Evolutionary conservation across 2,888 invertebrate species (phyloP).

Genomic region (Apeira syringaria): DNA sequence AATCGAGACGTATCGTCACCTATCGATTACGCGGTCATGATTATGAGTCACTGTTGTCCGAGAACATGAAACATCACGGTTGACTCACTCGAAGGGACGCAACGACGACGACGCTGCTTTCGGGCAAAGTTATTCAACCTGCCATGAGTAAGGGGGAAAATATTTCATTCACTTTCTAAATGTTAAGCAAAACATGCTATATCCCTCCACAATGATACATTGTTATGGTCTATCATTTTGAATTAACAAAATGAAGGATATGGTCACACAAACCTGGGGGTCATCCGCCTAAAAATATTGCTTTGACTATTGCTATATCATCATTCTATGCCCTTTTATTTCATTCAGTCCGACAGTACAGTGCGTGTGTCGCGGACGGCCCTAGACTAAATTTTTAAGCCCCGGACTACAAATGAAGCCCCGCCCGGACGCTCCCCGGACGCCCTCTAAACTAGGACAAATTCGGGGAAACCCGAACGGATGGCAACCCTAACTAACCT

Average conservation of each 20-base stretch:
- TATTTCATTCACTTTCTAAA: slow-evolving; percentile 13
- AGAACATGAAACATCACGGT: neutral
- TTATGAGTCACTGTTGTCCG: neutral
- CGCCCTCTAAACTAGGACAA: too few species aligned
- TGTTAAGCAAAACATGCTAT: neutral
- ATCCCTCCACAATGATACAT: slow-evolving; percentile 25
- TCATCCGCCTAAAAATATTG: too few species aligned
- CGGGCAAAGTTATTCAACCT: neutral
- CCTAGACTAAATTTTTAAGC: too few species aligned
- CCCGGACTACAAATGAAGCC: too few species aligned
- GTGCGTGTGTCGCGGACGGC: too few species aligned
- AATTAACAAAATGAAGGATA: slow-evolving; percentile 8
- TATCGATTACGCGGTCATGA: slow-evolving; percentile 22
- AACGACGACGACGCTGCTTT: neutral
- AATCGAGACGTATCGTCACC: slow-evolving; percentile 34
- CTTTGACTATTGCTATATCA: too few species aligned
- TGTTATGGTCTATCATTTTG: slow-evolving; percentile 17
- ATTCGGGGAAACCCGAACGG: too few species aligned
- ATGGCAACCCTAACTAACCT: too few species aligned
- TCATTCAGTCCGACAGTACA: too few species aligned
- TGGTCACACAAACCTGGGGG: too few species aligned
- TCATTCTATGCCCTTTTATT: too few species aligned
- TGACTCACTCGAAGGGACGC: neutral
- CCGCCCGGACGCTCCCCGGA: too few species aligned
- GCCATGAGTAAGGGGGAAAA: neutral